Percentiles rank a stretch among this genome's conserved stretches.
Evolutionary conservation across 1,140 invertebrate genomes (phyloP).

Genomic region (Plectrocnemia conspersa): DNA sequence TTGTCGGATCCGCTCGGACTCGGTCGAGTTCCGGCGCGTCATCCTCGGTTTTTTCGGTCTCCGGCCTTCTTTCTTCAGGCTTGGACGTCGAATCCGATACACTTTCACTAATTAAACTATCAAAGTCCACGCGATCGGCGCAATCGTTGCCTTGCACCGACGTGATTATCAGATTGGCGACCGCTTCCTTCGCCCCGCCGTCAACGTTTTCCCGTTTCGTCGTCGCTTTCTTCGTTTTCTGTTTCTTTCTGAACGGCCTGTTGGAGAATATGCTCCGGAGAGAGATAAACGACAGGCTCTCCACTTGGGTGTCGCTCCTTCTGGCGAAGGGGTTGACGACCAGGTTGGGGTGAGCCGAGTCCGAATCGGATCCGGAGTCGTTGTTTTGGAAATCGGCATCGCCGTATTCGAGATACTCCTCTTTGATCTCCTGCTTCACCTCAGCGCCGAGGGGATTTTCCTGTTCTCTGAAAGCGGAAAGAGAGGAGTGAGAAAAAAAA

Average conservation of each 20-base stretch:
- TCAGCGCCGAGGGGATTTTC: constrained; percentile 3
- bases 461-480: too few species aligned
- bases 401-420: constrained; percentile 26
- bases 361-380: constrained; percentile 13
- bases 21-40: too few species aligned
- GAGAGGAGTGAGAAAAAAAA: not conserved
- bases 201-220: not conserved
- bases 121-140: not conserved
- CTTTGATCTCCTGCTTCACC: constrained; percentile 33
- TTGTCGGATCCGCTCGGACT: too few species aligned
- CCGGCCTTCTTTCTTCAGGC: not conserved
- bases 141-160: too few species aligned
- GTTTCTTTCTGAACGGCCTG: constrained; percentile 27
- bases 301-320: constrained; percentile 26
- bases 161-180: too few species aligned
- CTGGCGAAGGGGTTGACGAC: constrained; percentile 31
- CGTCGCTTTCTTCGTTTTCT: constrained; percentile 15
- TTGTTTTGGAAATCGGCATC: constrained; percentile 21
- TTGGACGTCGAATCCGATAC: not conserved
- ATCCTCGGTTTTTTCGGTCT: not conserved
- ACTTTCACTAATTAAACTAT: not conserved
- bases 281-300: constrained; percentile 25
- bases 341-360: constrained; percentile 19
- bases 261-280: constrained; percentile 29
- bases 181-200: not conserved